These are phyloP conservation scores for Campopleginae sp. DNA, from an alignment of 2,888 invertebrate genomes.

Conservation along the genomic window DNA sequence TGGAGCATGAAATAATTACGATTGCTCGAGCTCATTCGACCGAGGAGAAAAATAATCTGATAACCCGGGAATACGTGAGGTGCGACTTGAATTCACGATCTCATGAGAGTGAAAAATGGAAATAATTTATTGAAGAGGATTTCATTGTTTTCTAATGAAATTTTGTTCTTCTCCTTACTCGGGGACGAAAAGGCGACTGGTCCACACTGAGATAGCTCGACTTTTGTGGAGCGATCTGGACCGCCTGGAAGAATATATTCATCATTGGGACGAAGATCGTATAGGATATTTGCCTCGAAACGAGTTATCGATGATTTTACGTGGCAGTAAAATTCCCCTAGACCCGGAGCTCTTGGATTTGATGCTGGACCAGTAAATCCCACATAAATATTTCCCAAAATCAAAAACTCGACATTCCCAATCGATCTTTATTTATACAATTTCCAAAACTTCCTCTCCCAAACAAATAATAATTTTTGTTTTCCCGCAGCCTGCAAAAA, in stretches of 20 bases:
- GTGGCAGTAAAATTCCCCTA: constrained; percentile 90
- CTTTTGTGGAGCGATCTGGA: constrained; percentile 90
- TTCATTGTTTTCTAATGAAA: too few species aligned
- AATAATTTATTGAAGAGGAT: background rate
- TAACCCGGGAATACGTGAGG: constrained; percentile 80
- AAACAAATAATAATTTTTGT: background rate
- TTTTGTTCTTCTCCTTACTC: background rate
- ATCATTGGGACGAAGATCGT: constrained; percentile 86
- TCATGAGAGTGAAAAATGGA: constrained; percentile 10
- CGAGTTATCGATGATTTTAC: constrained; percentile 88
- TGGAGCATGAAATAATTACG: constrained; percentile 93
- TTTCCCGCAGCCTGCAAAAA: constrained; percentile 86
- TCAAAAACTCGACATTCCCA: background rate
- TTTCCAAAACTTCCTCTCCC: background rate
- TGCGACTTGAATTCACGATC: constrained; percentile 57
- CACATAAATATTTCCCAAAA: constrained; percentile 43
- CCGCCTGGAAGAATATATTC: constrained; percentile 87
- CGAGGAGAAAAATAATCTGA: constrained; percentile 84
- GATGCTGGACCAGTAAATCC: constrained; percentile 88
- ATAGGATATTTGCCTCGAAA: constrained; percentile 86
- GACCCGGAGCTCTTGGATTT: constrained; percentile 88
- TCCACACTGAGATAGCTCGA: constrained; percentile 90
- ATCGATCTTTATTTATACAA: background rate
- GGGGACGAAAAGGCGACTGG: constrained; percentile 86
- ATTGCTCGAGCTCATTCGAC: constrained; percentile 90